Evolutionary conservation across 1,140 invertebrate species (phyloP).

Genomic region (Laupala kohalensis): DNA sequence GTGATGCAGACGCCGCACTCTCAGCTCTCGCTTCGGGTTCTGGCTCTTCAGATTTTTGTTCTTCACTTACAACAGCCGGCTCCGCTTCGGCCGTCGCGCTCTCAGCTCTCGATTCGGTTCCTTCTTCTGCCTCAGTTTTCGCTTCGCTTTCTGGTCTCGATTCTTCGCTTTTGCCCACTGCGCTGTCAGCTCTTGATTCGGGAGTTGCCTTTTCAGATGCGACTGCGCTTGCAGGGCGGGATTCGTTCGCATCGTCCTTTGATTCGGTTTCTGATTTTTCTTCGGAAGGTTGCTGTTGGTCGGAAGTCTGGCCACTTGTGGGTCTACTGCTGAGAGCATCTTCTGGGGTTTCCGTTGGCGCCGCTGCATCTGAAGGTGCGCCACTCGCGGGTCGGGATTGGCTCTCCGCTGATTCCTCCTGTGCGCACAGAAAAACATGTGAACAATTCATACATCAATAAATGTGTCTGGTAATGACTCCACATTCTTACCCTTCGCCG

Average conservation of each 20-base stretch:
- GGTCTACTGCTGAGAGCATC: too few species aligned
- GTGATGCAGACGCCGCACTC: neutral
- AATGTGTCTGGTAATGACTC: too few species aligned
- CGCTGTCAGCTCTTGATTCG: neutral
- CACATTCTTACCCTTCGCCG: too few species aligned
- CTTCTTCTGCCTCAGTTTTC: neutral
- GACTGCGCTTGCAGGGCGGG: neutral
- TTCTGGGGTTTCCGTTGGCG: too few species aligned
- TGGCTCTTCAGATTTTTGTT: neutral
- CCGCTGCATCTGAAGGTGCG: neutral
- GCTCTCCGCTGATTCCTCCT: neutral
- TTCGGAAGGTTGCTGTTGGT: neutral
- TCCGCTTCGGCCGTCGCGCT: neutral
- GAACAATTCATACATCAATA: too few species aligned
- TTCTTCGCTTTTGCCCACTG: neutral
- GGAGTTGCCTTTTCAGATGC: neutral
- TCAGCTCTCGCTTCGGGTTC: neutral
- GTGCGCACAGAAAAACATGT: too few species aligned
- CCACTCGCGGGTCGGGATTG: neutral
- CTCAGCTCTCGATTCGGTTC: neutral
- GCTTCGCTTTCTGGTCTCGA: neutral
- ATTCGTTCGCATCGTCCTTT: neutral
- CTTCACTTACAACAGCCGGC: neutral
- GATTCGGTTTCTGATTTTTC: neutral
- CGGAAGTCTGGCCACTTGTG: neutral